These are phyloP conservation scores for Cephalopholis sonnerati DNA, from an alignment of 2,113 vertebrate genomes.

Conservation along the genomic window DNA sequence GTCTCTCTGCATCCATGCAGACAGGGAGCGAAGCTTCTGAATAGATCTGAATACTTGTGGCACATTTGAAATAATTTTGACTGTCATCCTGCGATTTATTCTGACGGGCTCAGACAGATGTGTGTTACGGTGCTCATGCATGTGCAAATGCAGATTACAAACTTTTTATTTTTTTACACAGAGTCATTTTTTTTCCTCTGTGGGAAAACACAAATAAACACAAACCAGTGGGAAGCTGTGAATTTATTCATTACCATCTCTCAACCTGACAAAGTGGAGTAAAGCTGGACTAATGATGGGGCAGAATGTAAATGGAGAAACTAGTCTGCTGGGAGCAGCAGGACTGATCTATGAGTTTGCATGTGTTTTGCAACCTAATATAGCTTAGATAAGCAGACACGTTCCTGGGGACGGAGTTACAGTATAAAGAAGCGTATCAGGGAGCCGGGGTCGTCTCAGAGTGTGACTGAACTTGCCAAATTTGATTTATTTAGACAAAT, in stretches of 20 bases:
- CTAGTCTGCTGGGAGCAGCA: conserved; percentile 53
- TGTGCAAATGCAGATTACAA: conserved; percentile 62
- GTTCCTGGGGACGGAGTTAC: conserved; percentile 25
- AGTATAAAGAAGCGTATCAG: conserved; percentile 41
- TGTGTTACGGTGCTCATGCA: conserved; percentile 47
- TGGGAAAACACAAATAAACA: conserved; percentile 38
- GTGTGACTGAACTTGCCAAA: conserved; percentile 26
- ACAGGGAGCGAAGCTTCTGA: conserved; percentile 1
- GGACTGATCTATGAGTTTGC: conserved; percentile 55
- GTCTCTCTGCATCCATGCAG: neutral
- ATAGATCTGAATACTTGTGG: conserved; percentile 32
- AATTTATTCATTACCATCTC: conserved; percentile 67
- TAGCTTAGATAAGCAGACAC: conserved; percentile 55
- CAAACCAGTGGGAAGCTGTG: conserved; percentile 36
- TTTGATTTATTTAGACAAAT: conserved; percentile 50
- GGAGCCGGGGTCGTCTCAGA: neutral
- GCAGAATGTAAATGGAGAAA: conserved; percentile 61
- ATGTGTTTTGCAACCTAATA: conserved; percentile 64
- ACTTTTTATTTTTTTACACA: neutral
- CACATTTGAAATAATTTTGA: conserved; percentile 42
- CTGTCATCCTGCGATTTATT: conserved; percentile 42
- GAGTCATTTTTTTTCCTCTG: conserved; percentile 22
- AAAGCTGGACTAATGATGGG: conserved; percentile 73
- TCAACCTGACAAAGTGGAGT: conserved; percentile 67
- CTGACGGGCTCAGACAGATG: conserved; percentile 47